Conservation (phyloP, 2,113 vertebrate genomes). For the Zingel zingel region DNA sequence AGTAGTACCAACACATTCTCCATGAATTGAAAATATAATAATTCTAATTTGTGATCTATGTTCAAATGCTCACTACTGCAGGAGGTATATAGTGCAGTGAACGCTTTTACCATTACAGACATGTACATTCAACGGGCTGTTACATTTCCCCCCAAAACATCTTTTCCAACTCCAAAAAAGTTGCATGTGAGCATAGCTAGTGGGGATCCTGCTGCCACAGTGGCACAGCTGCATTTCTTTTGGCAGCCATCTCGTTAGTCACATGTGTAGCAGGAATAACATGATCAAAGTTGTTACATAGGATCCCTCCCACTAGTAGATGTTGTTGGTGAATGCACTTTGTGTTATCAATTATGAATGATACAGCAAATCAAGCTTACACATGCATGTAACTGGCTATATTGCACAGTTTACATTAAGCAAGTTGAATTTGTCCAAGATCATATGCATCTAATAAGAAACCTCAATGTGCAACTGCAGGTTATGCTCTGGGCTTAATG, state of each 20-base stretch:
- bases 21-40: neutral
- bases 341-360: neutral
- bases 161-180: neutral
- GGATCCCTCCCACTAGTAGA: neutral
- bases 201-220: neutral
- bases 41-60: no score
- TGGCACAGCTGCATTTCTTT: slow-evolving; percentile 12
- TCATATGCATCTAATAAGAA: neutral
- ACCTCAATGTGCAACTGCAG: neutral
- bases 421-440: neutral
- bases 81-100: neutral
- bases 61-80: neutral
- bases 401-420: neutral
- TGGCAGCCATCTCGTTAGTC: neutral
- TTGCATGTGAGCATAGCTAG: neutral
- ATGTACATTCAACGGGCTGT: neutral
- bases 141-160: neutral
- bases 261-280: neutral
- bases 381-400: neutral
- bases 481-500: neutral
- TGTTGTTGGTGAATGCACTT: neutral
- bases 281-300: slow-evolving; percentile 5
- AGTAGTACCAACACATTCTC: neutral
- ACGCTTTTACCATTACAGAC: neutral
- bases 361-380: neutral